These are phyloP conservation scores for Thalassaphorura encarpata DNA, from an alignment of 1,140 invertebrate genomes.

Conservation along the genomic window DNA sequence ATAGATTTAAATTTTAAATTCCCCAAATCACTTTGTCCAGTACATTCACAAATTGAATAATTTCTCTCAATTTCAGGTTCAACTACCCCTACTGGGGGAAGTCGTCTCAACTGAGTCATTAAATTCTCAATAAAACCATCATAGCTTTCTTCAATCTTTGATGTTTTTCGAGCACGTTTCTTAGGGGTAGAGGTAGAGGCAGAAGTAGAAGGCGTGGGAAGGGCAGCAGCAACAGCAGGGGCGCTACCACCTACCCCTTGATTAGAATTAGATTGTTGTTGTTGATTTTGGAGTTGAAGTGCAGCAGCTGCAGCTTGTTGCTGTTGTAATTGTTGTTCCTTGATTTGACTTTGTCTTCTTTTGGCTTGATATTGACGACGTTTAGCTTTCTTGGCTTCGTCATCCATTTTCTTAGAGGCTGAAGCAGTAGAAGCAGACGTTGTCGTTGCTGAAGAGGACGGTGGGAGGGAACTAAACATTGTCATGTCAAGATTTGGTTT, in stretches of 20 bases:
- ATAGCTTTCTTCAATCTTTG: conserved; percentile 80
- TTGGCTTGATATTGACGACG: conserved; percentile 74
- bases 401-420: conserved; percentile 15
- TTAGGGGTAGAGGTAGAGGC: too few relatives aligned
- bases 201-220: too few relatives aligned
- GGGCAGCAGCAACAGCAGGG: too few relatives aligned
- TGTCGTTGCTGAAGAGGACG: too few relatives aligned
- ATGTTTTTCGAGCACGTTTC: conserved; percentile 40
- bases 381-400: conserved; percentile 64
- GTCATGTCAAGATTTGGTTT: not conserved
- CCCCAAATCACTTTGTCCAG: too few relatives aligned
- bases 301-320: too few relatives aligned
- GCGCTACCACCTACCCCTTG: too few relatives aligned
- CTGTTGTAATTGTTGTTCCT: conserved; percentile 61
- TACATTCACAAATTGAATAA: too few relatives aligned
- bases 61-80: conserved; percentile 85
- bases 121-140: conserved; percentile 80
- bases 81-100: conserved; percentile 73
- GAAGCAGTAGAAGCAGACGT: too few relatives aligned
- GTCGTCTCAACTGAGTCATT: conserved; percentile 66
- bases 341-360: conserved; percentile 55
- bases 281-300: too few relatives aligned
- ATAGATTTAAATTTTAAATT: too few relatives aligned
- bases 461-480: not conserved
- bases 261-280: too few relatives aligned